Base-by-base conservation (phyloP, 2,888 invertebrate species). In the Tridacna crocea region DNA sequence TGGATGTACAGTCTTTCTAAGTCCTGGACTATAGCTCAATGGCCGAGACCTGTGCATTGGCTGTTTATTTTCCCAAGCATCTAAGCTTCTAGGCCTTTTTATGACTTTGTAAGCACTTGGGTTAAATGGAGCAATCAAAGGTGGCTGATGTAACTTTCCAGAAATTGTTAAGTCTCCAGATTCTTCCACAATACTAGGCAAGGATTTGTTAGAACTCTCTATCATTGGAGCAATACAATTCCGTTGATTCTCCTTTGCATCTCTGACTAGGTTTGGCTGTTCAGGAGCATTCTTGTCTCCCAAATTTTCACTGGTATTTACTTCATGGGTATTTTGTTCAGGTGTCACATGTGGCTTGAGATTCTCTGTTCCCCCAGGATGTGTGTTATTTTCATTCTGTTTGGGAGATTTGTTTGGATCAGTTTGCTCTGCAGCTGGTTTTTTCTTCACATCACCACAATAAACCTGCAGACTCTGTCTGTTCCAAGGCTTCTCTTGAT, bases 11-110 rank as follows among this genome's bases (percentile, higher is more conserved):
- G 83, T 82, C 51, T 86, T 86, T 48, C 70, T 51, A 17, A 82
- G 68, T 8, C 82, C 86, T 10, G 86, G 86, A 58, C 86, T 86
- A 68, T 86, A 86, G 61, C 83, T 86, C 48, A 86, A 61, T 22
- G 83, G 83, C 58, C 82, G 58, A 11, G 82, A 51, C 46, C 74
- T 55, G 27, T 58, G n/a, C 12, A 63, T 36, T 19, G 48, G 70
- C 17, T 63, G 55, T 17, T 48, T 61, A 63, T 47, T 78, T 11
- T 78, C 78, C 36, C 74, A 75, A 3, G 86, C 73, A 58, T 84
- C 86, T 11, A 84, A 66, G 58, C 86, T 86, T 58, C 83, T 66
- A n/a, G 86, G 86, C 58, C 86, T 65, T 51, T 66, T 72, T 26
- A 80, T 78, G 24, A 86, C 81, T 58, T 66, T 70, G 6, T 51